Base-by-base conservation (phyloP, 2,797 vertebrate species). In the Esox masquinongy region DNA sequence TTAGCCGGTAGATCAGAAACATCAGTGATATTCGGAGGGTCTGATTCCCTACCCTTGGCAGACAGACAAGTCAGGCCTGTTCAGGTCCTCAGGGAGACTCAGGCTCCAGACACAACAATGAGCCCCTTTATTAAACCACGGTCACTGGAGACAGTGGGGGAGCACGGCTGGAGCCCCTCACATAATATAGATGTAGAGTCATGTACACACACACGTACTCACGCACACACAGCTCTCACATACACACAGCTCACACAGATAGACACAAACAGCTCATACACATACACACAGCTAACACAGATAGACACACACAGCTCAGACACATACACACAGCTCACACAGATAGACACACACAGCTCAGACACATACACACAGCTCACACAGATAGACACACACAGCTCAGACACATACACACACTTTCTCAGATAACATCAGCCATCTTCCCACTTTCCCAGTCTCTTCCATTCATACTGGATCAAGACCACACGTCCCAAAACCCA, bases 41-140 rank as follows among this genome's bases (percentile, higher is more conserved):
- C 53, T 56, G n/a, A 15, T 56, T 56, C 53, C 53, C 53, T n/a
- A 56, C 53, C 53, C 22, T 89, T 39, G 4, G 36, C 83, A 82
- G 82, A 77, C 75, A 51, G 85, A 79, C 66, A 49, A 2, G 59
- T 71, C 68, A 0, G 0, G 68, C 74, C 78, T 26, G 70, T 80
- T 89, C 81, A 82, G 82, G 68, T 85, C 87, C 85, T 80, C 69
- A 73, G 80, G 80, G 84, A 88, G 29, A 63, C 73, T 70, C 19
- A 43, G 63, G 81, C 77, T 83, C 71, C 79, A 87, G 81, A 81
- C 87, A 56, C 70, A 85, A 93, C 83, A 94, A 94, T 89, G 77
- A 77, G 75, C 77, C 74, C 79, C 82, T 91, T 92, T 88, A 89
- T 90, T 87, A 79, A 67, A 43, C 74, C 71, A n/a, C 73, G 89